A percentile compares a stretch with the other conserved stretches of the same genome.
Conservation (phyloP, 2,113 vertebrate genomes). For the Sakesphorus luctuosus region DNA sequence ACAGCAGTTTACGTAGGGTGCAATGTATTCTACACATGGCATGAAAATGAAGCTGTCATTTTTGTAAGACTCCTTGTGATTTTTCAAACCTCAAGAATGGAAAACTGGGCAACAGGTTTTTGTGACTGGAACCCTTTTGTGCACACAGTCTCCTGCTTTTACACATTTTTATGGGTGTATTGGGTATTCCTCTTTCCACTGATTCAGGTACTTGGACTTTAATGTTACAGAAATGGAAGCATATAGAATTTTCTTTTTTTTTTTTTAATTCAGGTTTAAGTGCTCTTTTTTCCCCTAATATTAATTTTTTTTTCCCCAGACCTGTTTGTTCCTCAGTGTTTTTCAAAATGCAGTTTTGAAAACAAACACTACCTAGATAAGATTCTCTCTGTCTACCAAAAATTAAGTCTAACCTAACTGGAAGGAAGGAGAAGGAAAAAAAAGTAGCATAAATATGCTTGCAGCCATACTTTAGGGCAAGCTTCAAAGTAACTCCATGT, state of each 20-base stretch:
- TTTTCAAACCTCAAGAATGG: neutral
- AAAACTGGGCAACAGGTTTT: neutral
- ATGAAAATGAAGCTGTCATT: conserved; percentile 28
- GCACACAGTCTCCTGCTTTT: neutral
- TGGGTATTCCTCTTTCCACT: neutral
- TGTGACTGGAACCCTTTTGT: neutral
- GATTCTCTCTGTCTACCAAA: neutral
- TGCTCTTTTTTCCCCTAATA: neutral
- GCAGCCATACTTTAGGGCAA: conserved; percentile 7
- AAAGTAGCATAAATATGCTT: neutral
- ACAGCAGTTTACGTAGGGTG: conserved; percentile 23
- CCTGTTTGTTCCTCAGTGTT: neutral
- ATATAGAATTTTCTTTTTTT: neutral
- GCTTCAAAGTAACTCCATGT: conserved; percentile 43
- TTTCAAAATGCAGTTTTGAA: neutral
- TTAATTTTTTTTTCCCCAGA: neutral
- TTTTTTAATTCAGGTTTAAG: neutral
- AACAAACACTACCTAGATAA: conserved; percentile 26
- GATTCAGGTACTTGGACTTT: neutral
- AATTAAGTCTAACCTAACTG: neutral
- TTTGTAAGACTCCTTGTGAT: neutral
- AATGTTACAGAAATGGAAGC: neutral
- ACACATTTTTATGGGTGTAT: neutral
- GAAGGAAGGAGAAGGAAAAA: neutral
- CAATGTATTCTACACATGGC: neutral